Conservation (phyloP, 2,113 vertebrate genomes). For the Noctilio leporinus region DNA sequence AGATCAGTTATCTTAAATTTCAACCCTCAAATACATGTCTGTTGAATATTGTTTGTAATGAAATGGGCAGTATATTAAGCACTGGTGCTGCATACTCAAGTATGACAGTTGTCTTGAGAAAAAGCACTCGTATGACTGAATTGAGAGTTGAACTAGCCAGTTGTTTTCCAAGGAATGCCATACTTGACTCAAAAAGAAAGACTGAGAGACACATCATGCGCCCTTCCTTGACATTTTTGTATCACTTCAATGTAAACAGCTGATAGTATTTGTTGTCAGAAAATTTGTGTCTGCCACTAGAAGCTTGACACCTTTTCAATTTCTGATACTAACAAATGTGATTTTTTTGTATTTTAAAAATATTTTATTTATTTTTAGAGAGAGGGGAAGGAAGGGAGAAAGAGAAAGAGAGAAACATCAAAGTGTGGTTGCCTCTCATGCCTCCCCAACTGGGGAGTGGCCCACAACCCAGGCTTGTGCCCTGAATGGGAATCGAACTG, state of each 20-base stretch:
- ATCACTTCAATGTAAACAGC: not conserved
- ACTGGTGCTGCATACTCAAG: not conserved
- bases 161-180: not conserved
- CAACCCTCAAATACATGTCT: not conserved
- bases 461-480: no score
- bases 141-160: not conserved
- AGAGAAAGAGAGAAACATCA: no score
- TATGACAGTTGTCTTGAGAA: not conserved
- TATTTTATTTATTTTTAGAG: no score
- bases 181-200: not conserved
- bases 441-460: no score
- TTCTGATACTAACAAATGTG: no score
- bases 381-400: no score
- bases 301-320: no score
- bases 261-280: not conserved
- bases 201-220: not conserved
- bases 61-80: not conserved
- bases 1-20: not conserved
- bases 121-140: not conserved
- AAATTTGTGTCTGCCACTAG: no score
- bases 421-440: no score
- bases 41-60: not conserved
- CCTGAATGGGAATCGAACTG: no score
- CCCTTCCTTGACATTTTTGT: not conserved
- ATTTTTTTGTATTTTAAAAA: no score